Evolutionary conservation across 2,797 vertebrate genomes (phyloP).

Genomic region (Fistularia tabacaria): DNA sequence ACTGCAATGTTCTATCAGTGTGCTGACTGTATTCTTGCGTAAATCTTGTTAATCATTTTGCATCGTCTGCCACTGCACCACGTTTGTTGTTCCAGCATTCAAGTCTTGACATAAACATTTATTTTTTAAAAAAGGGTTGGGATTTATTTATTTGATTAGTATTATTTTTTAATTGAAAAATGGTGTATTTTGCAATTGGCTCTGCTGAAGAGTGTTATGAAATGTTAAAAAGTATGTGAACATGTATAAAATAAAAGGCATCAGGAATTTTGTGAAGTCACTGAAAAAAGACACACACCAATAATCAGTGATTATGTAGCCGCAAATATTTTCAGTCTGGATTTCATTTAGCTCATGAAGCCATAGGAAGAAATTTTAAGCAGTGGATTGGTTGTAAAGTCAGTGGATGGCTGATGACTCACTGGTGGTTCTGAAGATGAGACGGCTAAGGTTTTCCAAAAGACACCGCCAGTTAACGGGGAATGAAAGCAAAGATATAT

Average conservation of each 20-base stretch:
- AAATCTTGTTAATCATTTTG: conserved; percentile 58
- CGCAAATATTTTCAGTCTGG: conserved; percentile 37
- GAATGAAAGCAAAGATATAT: conserved; percentile 16
- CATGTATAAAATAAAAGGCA: conserved; percentile 5
- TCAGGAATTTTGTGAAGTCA: too few relatives aligned
- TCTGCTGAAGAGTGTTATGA: conserved; percentile 19
- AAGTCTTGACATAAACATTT: conserved; percentile 69
- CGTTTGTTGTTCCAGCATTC: conserved; percentile 62
- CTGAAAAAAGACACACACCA: conserved; percentile 13
- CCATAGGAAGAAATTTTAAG: conserved; percentile 8
- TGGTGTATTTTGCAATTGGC: conserved; percentile 41
- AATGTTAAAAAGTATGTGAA: conserved; percentile 23
- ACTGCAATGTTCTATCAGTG: conserved; percentile 62
- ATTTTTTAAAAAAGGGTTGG: conserved; percentile 48
- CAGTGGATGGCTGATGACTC: conserved; percentile 15
- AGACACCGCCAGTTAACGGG: not conserved
- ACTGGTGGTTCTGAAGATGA: not conserved
- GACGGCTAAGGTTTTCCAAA: conserved; percentile 5
- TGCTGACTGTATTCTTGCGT: conserved; percentile 63
- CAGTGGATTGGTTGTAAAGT: conserved; percentile 14
- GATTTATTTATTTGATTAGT: conserved; percentile 6
- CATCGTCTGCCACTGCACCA: conserved; percentile 54
- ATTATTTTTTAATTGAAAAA: conserved; percentile 38
- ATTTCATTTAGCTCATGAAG: conserved; percentile 49
- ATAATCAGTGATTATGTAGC: conserved; percentile 55